Evolutionary conservation across 2,888 invertebrate genomes (phyloP).

Genomic region (Altica lythri): DNA sequence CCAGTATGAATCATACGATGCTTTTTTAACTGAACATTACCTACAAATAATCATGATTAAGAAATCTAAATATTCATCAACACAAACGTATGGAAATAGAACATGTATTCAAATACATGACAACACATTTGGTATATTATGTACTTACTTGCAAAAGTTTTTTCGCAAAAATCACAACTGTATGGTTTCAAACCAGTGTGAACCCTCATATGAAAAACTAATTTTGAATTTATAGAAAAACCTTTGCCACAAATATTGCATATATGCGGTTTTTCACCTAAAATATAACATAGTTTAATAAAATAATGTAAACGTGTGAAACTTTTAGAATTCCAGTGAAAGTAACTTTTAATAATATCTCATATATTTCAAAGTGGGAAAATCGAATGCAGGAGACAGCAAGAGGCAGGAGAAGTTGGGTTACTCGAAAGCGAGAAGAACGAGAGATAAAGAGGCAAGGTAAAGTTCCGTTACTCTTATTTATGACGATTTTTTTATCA

Average conservation of each 20-base stretch:
- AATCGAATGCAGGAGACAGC: too few relatives aligned
- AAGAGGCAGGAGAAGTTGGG: too few relatives aligned
- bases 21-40: conserved; percentile 53
- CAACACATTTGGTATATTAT: too few relatives aligned
- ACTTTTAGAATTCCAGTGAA: too few relatives aligned
- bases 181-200: conserved; percentile 55
- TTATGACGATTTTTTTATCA: too few relatives aligned
- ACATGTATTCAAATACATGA: too few relatives aligned
- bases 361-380: too few relatives aligned
- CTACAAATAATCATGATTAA: conserved; percentile 40
- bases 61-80: background rate
- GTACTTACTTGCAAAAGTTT: conserved; percentile 52
- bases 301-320: too few relatives aligned
- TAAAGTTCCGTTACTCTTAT: too few relatives aligned
- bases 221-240: conserved; percentile 49
- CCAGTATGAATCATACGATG: conserved; percentile 54
- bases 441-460: too few relatives aligned
- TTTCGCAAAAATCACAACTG: conserved; percentile 49
- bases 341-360: too few relatives aligned
- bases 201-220: conserved; percentile 51
- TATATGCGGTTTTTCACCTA: conserved; percentile 50
- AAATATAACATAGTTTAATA: conserved; percentile 18
- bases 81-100: conserved; percentile 4
- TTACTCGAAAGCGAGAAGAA: too few relatives aligned
- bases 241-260: conserved; percentile 53